These are phyloP conservation scores for Junonia oenone DNA, from an alignment of 2,888 invertebrate species.

Conservation along the genomic window DNA sequence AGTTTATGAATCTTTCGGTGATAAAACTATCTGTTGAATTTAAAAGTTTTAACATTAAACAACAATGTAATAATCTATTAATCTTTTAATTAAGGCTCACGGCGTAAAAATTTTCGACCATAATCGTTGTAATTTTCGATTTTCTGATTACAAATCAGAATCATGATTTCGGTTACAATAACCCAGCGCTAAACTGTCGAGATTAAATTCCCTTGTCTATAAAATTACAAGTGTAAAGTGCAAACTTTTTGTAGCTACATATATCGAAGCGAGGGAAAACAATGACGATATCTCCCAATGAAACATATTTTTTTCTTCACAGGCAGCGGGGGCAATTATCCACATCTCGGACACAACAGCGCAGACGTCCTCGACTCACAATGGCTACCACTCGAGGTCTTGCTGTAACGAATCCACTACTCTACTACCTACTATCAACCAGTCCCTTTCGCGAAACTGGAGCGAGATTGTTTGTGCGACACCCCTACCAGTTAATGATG, in stretches of 20 bases:
- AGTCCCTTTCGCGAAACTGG: constrained; percentile 67
- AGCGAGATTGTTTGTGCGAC: constrained; percentile 71
- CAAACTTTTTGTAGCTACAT: constrained; percentile 12
- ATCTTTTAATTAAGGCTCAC: background rate
- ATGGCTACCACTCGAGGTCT: constrained; percentile 69
- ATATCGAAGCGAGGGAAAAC: constrained; percentile 32
- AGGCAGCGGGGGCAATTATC: constrained; percentile 70
- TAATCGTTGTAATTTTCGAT: background rate
- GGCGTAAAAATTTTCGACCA: background rate
- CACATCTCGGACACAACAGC: constrained; percentile 75
- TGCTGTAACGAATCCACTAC: constrained; percentile 76
- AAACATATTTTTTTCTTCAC: constrained; percentile 40
- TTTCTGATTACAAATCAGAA: too few relatives aligned
- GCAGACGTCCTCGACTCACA: constrained; percentile 73
- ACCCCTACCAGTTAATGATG: constrained; percentile 69
- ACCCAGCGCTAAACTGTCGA: too few relatives aligned
- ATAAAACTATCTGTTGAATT: background rate
- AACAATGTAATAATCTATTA: too few relatives aligned
- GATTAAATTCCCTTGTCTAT: background rate
- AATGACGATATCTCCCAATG: constrained; percentile 41
- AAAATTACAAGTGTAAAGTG: background rate
- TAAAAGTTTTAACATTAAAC: background rate
- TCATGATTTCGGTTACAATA: too few relatives aligned
- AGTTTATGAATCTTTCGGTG: background rate
- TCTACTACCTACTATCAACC: constrained; percentile 65